Percentiles rank a stretch among this genome's conserved stretches.
phyloP scores from a whole-genome alignment of 2,888 invertebrate species.

The Parthenolecanium corni region DNA sequence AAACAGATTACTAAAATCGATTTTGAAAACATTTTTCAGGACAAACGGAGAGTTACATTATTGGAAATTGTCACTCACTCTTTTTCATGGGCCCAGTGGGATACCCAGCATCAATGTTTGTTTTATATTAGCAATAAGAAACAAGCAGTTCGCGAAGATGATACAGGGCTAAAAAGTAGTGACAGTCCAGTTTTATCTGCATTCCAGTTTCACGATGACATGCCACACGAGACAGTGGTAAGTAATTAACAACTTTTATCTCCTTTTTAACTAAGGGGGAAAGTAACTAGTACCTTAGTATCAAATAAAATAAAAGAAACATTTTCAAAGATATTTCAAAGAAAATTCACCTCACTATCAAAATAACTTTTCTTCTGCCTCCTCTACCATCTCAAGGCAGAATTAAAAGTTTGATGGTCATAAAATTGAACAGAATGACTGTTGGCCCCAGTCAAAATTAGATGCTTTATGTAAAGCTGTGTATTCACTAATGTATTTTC shows the following conservation, averaged over 20 bases:
- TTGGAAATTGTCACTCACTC: conserved; percentile 49
- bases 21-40: background rate
- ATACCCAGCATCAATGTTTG: conserved; percentile 61
- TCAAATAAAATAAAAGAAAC: too few species aligned
- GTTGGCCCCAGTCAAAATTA: too few species aligned
- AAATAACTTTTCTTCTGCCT: too few species aligned
- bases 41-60: conserved; percentile 33
- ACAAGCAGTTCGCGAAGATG: conserved; percentile 52
- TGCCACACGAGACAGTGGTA: conserved; percentile 79
- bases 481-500: too few species aligned
- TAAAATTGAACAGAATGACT: too few species aligned
- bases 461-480: too few species aligned
- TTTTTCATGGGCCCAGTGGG: conserved; percentile 83
- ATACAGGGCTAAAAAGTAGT: conserved; percentile 47
- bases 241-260: conserved; percentile 36
- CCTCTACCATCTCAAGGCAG: too few species aligned
- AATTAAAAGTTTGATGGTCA: too few species aligned
- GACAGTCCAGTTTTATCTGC: conserved; percentile 63
- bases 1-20: background rate
- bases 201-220: conserved; percentile 72
- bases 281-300: too few species aligned
- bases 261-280: background rate
- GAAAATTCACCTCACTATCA: too few species aligned
- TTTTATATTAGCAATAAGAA: conserved; percentile 73
- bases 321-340: too few species aligned